phyloP scores from a whole-genome alignment of 2,888 invertebrate genomes.

The Mesoligia furuncula region DNA sequence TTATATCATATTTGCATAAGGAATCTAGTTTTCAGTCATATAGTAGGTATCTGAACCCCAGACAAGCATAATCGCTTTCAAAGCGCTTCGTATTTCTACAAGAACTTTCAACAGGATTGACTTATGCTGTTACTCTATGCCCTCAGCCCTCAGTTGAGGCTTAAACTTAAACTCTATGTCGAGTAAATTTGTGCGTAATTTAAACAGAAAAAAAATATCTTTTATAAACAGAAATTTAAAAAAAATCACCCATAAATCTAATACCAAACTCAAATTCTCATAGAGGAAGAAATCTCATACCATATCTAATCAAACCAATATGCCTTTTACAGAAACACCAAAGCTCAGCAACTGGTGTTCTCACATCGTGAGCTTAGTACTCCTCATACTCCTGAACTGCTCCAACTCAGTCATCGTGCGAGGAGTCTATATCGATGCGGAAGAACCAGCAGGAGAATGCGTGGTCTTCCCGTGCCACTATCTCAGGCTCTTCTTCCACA shows the following conservation, averaged over 20 bases:
- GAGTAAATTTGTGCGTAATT: neutral
- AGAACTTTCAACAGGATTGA: neutral
- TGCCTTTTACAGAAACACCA: slow-evolving; percentile 90
- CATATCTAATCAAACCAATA: slow-evolving; percentile 13
- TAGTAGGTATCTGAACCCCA: no score
- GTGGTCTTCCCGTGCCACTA: slow-evolving; percentile 96
- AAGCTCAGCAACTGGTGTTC: slow-evolving; percentile 95
- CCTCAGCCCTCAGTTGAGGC: neutral
- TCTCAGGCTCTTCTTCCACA: slow-evolving; percentile 94
- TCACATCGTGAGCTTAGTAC: slow-evolving; percentile 93
- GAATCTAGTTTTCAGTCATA: neutral
- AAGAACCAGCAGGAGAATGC: slow-evolving; percentile 95
- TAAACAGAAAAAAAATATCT: neutral
- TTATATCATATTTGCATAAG: no score
- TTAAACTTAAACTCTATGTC: neutral
- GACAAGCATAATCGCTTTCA: neutral
- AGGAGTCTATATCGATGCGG: slow-evolving; percentile 96
- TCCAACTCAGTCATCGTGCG: slow-evolving; percentile 96
- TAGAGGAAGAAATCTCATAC: neutral
- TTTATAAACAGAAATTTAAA: neutral
- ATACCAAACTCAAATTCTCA: neutral
- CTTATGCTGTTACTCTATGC: neutral
- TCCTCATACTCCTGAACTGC: slow-evolving; percentile 95
- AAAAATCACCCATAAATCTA: neutral
- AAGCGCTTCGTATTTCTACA: neutral